phyloP scores from a whole-genome alignment of 2,113 vertebrate genomes.

The Drymodes brunneopygia region DNA sequence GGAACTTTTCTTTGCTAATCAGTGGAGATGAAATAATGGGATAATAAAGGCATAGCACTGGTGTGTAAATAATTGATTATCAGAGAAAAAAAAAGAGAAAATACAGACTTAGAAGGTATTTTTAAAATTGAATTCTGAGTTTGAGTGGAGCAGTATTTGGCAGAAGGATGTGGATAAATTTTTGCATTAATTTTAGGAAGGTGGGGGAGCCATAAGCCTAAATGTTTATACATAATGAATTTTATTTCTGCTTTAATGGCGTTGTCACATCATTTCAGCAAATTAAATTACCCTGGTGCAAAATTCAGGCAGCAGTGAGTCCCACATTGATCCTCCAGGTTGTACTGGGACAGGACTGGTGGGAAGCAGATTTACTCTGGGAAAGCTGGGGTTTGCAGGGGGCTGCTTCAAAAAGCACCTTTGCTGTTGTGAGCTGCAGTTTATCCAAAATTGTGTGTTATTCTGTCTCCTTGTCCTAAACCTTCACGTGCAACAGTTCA shows the following conservation, averaged over 20 bases:
- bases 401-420: not conserved
- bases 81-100: not conserved
- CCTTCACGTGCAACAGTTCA: not conserved
- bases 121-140: not conserved
- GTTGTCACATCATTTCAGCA: not conserved
- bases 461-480: not conserved
- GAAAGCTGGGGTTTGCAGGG: too few species aligned
- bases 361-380: not conserved
- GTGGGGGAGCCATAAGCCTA: not conserved
- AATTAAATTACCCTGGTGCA: not conserved
- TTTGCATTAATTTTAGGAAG: not conserved
- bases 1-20: slow-evolving; percentile 7
- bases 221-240: not conserved
- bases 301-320: not conserved
- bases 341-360: not conserved
- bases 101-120: not conserved
- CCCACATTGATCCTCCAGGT: not conserved
- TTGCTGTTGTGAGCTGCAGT: not conserved
- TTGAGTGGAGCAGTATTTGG: not conserved
- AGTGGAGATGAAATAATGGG: not conserved
- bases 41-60: not conserved
- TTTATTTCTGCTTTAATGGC: not conserved
- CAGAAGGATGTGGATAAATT: not conserved
- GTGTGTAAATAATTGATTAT: not conserved
- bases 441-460: not conserved